Evolutionary conservation across 2,888 invertebrate genomes (phyloP), one percentile per base, ranked within the genome.

Genomic region (Pammene fasciana): DNA sequence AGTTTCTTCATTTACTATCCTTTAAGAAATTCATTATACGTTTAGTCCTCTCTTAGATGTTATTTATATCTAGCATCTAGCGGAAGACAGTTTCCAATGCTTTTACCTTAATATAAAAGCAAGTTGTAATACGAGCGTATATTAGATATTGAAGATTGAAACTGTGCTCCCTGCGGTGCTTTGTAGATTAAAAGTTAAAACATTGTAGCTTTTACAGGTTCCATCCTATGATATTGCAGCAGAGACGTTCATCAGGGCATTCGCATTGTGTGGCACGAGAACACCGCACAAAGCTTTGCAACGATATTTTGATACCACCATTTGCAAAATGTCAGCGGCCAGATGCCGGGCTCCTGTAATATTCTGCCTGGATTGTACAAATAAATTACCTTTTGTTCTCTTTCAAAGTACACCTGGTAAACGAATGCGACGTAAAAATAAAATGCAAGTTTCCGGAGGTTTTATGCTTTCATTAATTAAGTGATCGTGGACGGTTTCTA

Each of bases 251-350:
- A 62, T 55, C 41, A 34, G 68, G 52, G 57, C 45, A 61, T 57
- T 68, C 68, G 59, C 64, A 65, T 68, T 68, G 68, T 68, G 62
- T 50, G 64, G 38, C 57, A 68, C 57, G 68, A 34, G 68, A 52
- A 65, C 68, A 68, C n/a, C 11, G 55, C 64, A 71, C 64, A 71
- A 71, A 71, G 71, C 71, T 43, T 67, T 67, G 64, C 68, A 55
- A 68, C 67, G 67, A 71, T 71, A 67, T 71, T 71, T 71, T 71
- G 71, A 68, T 71, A 67, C 68, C 59, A 59, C 68, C 71, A 71
- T 71, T 71, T 71, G 64, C 71, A 71, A 71, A 70, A 67, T 67
- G 68, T 71, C 71, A 71, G 71, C 68, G 64, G 59, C 68, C 71
- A 68, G 67, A 67, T 67, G 68, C 65, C 55, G 41, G 14, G 65